A percentile compares a stretch with the other conserved stretches of the same genome.
These are phyloP conservation scores for Toxostoma redivivum DNA, from an alignment of 2,113 vertebrate genomes.

Conservation along the genomic window DNA sequence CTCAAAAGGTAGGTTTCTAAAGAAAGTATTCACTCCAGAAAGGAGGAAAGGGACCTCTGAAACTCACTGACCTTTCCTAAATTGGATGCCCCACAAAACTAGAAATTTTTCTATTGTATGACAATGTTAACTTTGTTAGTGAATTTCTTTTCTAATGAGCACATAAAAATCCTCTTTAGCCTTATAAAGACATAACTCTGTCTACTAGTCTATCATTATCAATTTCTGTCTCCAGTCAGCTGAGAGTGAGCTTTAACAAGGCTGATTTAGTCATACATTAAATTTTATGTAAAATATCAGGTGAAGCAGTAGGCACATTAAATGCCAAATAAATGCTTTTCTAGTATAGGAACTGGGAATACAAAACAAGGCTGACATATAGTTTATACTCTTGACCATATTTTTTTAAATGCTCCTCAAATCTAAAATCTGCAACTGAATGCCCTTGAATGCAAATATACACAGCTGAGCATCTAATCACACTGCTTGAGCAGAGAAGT, in stretches of 20 bases:
- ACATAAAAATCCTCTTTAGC: neutral
- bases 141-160: conserved; percentile 27
- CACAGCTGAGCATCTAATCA: neutral
- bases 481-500: neutral
- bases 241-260: neutral
- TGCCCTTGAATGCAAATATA: neutral
- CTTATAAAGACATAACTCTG: neutral
- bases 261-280: neutral
- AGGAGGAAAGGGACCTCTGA: conserved; percentile 40
- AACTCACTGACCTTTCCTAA: conserved; percentile 63
- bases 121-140: conserved; percentile 39
- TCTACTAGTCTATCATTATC: neutral
- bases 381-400: neutral
- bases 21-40: conserved; percentile 31
- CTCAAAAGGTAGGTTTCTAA: conserved; percentile 61
- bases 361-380: neutral
- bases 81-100: conserved; percentile 13
- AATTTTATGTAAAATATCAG: neutral
- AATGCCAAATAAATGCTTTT: neutral
- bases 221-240: neutral
- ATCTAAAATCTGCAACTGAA: neutral
- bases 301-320: neutral
- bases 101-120: conserved; percentile 21
- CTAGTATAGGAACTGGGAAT: neutral
- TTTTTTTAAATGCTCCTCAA: neutral